phyloP scores from a whole-genome alignment of 1,140 invertebrate genomes.

The Drosophila tristis region DNA sequence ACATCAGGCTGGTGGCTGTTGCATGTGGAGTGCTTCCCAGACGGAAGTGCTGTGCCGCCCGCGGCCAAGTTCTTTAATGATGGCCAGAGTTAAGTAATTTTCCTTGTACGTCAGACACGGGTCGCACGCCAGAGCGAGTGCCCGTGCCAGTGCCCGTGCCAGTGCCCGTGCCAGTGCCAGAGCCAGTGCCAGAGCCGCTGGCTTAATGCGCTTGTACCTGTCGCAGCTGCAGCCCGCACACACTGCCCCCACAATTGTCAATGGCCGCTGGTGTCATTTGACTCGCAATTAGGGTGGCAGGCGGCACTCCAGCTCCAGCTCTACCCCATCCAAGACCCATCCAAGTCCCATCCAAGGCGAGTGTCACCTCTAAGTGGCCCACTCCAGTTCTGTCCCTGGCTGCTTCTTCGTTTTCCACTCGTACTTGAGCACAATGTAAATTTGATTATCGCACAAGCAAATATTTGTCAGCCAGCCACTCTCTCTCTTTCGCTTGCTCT shows the following conservation, averaged over 20 bases:
- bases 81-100: conserved; percentile 64
- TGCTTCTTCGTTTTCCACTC: conserved; percentile 64
- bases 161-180: neutral
- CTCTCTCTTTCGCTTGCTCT: conserved; percentile 4
- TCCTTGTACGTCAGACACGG: conserved; percentile 53
- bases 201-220: conserved; percentile 63
- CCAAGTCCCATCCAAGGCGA: conserved; percentile 14
- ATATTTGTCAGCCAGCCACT: conserved; percentile 58
- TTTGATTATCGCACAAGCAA: conserved; percentile 76
- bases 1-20: conserved; percentile 1
- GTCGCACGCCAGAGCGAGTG: conserved; percentile 26
- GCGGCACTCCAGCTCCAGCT: conserved; percentile 1
- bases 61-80: conserved; percentile 52
- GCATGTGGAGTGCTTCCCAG: conserved; percentile 26
- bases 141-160: neutral
- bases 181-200: conserved; percentile 41
- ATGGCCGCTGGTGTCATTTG: conserved; percentile 51
- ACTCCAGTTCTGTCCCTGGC: conserved; percentile 10
- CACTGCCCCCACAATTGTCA: conserved; percentile 7
- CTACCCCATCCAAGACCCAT: neutral
- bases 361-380: conserved; percentile 32
- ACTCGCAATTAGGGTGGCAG: conserved; percentile 53
- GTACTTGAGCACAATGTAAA: conserved; percentile 75
- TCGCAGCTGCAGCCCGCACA: conserved; percentile 50
- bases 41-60: neutral